Percentiles rank a stretch among this genome's conserved stretches.
Conservation (phyloP, 2,797 vertebrate genomes). For the Pseudomugil gertrudae region DNA sequence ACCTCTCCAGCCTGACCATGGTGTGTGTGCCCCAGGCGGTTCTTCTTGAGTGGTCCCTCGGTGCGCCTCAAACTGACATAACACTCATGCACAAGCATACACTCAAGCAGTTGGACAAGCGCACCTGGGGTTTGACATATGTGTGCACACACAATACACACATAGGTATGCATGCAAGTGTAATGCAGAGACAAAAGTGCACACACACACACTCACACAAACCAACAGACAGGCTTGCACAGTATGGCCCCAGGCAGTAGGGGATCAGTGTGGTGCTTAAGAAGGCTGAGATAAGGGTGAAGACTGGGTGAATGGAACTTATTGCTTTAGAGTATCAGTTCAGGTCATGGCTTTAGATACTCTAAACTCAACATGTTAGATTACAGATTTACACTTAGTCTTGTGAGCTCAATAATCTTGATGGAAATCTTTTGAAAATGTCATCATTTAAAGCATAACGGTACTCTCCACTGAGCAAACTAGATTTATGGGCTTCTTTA, state of each 20-base stretch:
- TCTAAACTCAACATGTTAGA: slow-evolving; percentile 22
- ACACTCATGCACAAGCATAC: slow-evolving; percentile 28
- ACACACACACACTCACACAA: neutral
- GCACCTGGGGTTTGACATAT: slow-evolving; percentile 42
- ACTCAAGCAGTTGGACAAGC: slow-evolving; percentile 19
- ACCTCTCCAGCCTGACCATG: slow-evolving; percentile 34
- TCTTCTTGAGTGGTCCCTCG: slow-evolving; percentile 66
- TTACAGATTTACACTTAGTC: slow-evolving; percentile 13
- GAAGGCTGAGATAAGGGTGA: slow-evolving; percentile 52
- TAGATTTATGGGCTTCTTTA: neutral
- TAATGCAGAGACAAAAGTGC: slow-evolving; percentile 5
- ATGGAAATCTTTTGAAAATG: neutral
- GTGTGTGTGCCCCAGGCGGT: slow-evolving; percentile 47
- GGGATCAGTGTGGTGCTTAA: slow-evolving; percentile 54
- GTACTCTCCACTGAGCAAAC: neutral
- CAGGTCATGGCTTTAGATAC: slow-evolving; percentile 44
- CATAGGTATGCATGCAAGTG: neutral
- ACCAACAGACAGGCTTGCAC: slow-evolving; percentile 31
- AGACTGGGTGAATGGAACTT: slow-evolving; percentile 36
- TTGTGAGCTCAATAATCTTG: slow-evolving; percentile 2
- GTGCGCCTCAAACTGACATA: slow-evolving; percentile 65
- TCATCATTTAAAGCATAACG: neutral
- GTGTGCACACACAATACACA: slow-evolving; percentile 31
- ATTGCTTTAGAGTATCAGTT: slow-evolving; percentile 28
- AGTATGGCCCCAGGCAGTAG: slow-evolving; percentile 44